Conservation (phyloP, 2,113 vertebrate species). For the Neolamprologus brichardi region DNA sequence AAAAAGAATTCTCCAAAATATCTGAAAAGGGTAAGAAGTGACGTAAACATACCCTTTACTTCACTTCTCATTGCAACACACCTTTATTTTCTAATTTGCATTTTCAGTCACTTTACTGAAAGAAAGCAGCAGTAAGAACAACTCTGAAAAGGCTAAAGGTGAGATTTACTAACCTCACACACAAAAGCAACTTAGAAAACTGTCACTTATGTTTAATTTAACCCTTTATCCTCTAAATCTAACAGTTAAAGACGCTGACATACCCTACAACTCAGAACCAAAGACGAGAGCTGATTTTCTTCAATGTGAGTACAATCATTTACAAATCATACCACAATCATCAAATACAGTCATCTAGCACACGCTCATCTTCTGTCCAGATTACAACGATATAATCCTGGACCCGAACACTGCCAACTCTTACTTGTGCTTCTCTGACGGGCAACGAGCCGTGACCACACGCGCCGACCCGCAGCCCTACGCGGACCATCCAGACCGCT, state of each 20-base stretch:
- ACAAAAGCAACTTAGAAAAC: background rate
- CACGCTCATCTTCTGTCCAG: constrained; percentile 17
- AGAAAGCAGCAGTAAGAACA: constrained; percentile 14
- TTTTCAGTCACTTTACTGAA: constrained; percentile 49
- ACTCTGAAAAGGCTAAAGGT: constrained; percentile 41
- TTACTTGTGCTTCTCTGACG: constrained; percentile 49
- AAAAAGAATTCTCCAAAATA: constrained; percentile 54
- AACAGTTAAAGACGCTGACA: background rate
- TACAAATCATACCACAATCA: background rate
- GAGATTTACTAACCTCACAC: background rate
- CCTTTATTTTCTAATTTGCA: background rate
- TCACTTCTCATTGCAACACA: background rate
- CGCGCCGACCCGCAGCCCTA: constrained; percentile 35
- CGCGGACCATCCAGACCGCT: constrained; percentile 57
- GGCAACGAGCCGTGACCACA: constrained; percentile 33
- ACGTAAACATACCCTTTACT: background rate
- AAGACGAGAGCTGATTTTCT: constrained; percentile 63
- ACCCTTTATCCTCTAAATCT: background rate
- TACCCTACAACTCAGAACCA: constrained; percentile 17
- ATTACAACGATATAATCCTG: constrained; percentile 54
- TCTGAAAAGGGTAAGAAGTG: constrained; percentile 53
- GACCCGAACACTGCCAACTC: constrained; percentile 67
- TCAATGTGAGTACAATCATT: constrained; percentile 55
- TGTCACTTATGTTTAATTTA: background rate
- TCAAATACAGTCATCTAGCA: too few relatives aligned